Evolutionary conservation across 1,140 invertebrate species (phyloP).

Genomic region (Anastatus disparis): DNA sequence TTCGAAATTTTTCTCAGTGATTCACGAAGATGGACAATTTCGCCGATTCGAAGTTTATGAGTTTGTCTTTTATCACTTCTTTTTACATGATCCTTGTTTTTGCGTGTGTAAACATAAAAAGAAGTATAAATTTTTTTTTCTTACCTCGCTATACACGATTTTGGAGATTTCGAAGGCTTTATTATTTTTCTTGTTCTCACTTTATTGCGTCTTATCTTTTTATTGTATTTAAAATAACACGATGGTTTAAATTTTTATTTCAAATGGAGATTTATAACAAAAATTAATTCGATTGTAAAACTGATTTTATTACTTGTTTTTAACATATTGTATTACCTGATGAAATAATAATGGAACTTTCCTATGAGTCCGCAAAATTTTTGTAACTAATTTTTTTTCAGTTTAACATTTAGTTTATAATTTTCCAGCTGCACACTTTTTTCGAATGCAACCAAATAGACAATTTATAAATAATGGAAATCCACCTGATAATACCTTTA

Average conservation of each 20-base stretch:
- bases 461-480: background rate
- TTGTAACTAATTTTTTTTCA: too few relatives aligned
- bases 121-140: constrained; percentile 21
- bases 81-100: background rate
- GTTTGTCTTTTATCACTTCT: constrained; percentile 12
- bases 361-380: too few relatives aligned
- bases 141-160: background rate
- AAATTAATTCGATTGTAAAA: too few relatives aligned
- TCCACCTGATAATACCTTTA: background rate
- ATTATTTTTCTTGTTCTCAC: background rate
- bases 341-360: too few relatives aligned
- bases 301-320: too few relatives aligned
- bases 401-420: too few relatives aligned
- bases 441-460: background rate
- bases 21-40: constrained; percentile 10
- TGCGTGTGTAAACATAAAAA: background rate
- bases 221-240: background rate
- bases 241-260: too few relatives aligned
- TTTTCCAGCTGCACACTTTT: too few relatives aligned
- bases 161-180: background rate
- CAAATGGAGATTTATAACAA: too few relatives aligned
- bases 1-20: too few relatives aligned
- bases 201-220: background rate
- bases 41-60: constrained; percentile 9
- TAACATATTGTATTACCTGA: too few relatives aligned